A percentile compares a stretch with the other conserved stretches of the same genome.
These are phyloP conservation scores for Hippocampus barbouri DNA, from an alignment of 2,113 vertebrate genomes.

Conservation along the genomic window DNA sequence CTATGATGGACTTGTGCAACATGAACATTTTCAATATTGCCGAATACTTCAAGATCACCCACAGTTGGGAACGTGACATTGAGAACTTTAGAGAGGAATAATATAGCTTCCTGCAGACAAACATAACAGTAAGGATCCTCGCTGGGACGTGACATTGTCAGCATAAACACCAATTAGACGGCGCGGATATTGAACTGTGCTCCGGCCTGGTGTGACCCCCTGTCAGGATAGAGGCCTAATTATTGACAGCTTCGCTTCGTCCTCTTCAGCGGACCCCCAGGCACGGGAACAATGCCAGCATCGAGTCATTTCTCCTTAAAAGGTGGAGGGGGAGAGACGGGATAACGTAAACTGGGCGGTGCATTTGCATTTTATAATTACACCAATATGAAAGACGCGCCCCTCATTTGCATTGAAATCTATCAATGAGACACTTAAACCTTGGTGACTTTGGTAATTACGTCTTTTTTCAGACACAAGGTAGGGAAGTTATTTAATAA, in stretches of 20 bases:
- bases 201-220: constrained; percentile 57
- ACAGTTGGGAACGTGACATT: constrained; percentile 39
- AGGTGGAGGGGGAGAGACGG: not conserved
- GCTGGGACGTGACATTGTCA: constrained; percentile 54
- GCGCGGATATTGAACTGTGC: constrained; percentile 41
- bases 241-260: constrained; percentile 61
- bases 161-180: constrained; percentile 66
- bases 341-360: constrained; percentile 40
- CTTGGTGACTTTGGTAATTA: not conserved
- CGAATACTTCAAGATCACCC: not conserved
- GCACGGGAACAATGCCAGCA: constrained; percentile 24
- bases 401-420: constrained; percentile 57
- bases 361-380: constrained; percentile 51
- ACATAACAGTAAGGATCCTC: constrained; percentile 33
- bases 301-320: constrained; percentile 41
- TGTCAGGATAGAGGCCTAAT: constrained; percentile 60
- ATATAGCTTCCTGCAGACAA: constrained; percentile 22
- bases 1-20: not conserved
- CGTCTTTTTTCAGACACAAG: not conserved
- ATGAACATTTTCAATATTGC: not conserved
- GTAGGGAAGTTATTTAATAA: not conserved
- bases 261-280: constrained; percentile 30
- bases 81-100: constrained; percentile 20
- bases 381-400: constrained; percentile 23
- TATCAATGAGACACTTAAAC: constrained; percentile 30